Percentiles rank a stretch among this genome's conserved stretches.
These are phyloP conservation scores for Sminthurides bifidus DNA, from an alignment of 1,140 invertebrate genomes.

Conservation along the genomic window DNA sequence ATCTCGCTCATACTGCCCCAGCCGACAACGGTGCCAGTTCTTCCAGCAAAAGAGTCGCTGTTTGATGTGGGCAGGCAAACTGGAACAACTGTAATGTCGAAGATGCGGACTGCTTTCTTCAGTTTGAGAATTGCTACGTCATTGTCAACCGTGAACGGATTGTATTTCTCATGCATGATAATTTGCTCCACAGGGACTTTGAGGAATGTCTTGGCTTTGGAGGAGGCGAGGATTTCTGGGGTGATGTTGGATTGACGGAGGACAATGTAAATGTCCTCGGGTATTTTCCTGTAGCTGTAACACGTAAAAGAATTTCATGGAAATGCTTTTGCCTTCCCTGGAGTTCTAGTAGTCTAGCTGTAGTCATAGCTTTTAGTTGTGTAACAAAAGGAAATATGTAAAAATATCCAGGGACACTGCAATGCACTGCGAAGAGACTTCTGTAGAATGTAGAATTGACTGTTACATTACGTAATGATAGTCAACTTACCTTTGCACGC, in stretches of 20 bases:
- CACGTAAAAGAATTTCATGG: too few species aligned
- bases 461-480: too few species aligned
- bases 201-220: too few species aligned
- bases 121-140: slow-evolving; percentile 13
- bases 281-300: slow-evolving; percentile 1
- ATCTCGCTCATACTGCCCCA: neutral
- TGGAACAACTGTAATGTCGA: neutral
- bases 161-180: neutral
- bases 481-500: slow-evolving; percentile 4
- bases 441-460: too few species aligned
- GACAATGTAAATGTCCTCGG: neutral
- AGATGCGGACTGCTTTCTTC: neutral
- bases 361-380: neutral
- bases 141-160: slow-evolving; percentile 10
- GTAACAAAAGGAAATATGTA: neutral
- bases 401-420: neutral
- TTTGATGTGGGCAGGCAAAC: slow-evolving; percentile 14
- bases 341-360: neutral
- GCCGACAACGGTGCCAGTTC: slow-evolving; percentile 10
- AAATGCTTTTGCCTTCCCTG: too few species aligned
- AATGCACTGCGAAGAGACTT: too few species aligned
- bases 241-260: neutral
- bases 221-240: neutral
- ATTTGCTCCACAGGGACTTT: neutral
- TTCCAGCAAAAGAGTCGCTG: slow-evolving; percentile 10